phyloP scores from a whole-genome alignment of 2,113 vertebrate species.

The Leiothrix lutea region DNA sequence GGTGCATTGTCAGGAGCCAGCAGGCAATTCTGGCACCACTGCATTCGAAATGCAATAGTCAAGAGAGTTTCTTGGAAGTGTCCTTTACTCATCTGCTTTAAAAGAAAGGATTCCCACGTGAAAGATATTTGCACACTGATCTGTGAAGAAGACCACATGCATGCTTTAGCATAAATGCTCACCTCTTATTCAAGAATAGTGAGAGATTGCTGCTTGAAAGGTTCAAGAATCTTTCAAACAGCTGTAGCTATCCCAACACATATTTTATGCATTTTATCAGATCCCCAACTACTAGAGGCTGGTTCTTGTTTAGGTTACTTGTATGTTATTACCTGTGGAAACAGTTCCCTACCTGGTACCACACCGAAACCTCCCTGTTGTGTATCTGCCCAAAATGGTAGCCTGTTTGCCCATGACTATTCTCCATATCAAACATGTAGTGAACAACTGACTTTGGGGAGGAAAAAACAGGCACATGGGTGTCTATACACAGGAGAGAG shows the following conservation, averaged over 20 bases:
- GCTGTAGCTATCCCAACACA: not conserved
- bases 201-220: no score
- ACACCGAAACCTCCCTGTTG: not conserved
- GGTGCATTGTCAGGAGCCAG: no score
- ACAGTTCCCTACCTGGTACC: not conserved
- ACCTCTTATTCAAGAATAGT: not conserved
- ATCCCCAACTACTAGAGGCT: not conserved
- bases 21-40: no score
- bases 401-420: not conserved
- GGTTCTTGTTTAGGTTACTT: not conserved
- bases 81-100: not conserved
- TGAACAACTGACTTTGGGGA: not conserved
- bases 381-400: not conserved
- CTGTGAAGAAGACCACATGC: not conserved
- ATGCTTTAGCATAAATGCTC: not conserved
- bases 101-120: not conserved
- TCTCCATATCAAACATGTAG: not conserved
- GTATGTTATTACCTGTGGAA: not conserved
- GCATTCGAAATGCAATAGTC: not conserved
- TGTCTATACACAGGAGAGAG: not conserved
- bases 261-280: not conserved
- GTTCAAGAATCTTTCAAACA: not conserved
- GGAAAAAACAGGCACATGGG: fast-evolving
- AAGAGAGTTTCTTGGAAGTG: not conserved
- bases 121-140: not conserved